phyloP scores from a whole-genome alignment of 2,113 vertebrate species.

The Tringa solitaria region DNA sequence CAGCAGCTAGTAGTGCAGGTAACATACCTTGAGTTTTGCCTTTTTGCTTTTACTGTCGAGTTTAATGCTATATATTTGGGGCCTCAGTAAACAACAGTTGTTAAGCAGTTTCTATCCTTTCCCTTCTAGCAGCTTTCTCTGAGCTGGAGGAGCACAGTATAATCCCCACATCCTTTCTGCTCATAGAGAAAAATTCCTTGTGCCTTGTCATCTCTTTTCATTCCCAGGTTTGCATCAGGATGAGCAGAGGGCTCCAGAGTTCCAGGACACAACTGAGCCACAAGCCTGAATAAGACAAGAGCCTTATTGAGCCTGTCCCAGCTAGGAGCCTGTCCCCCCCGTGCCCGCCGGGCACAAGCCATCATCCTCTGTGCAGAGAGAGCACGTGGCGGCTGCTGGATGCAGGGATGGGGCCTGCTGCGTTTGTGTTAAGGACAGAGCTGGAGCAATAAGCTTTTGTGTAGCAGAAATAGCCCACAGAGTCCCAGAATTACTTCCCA shows the following conservation, averaged over 20 bases:
- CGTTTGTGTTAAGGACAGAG: not conserved
- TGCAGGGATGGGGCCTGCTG: not conserved
- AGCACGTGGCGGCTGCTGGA: conserved; percentile 37
- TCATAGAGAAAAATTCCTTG: not conserved
- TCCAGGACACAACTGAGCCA: not conserved
- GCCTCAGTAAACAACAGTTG: not conserved
- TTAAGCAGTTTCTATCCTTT: not conserved
- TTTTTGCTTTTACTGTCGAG: not conserved
- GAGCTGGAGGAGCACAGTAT: not conserved
- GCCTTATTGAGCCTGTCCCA: not conserved
- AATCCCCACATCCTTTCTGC: not conserved
- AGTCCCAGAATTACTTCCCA: conserved; percentile 22
- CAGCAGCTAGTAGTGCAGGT: not conserved
- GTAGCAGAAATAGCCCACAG: conserved; percentile 15
- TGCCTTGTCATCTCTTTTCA: not conserved
- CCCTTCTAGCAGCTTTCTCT: not conserved
- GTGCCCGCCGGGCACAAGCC: not conserved
- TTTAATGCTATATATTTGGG: not conserved
- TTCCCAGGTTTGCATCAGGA: not conserved
- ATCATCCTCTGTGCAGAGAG: not conserved
- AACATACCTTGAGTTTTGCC: not conserved
- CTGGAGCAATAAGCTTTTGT: conserved; percentile 41
- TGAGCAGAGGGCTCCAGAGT: not conserved
- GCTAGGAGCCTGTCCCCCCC: not conserved
- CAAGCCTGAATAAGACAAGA: conserved; percentile 29